These are phyloP conservation scores for Pogona vitticeps DNA, from an alignment of 2,113 vertebrate species.

Conservation along the genomic window DNA sequence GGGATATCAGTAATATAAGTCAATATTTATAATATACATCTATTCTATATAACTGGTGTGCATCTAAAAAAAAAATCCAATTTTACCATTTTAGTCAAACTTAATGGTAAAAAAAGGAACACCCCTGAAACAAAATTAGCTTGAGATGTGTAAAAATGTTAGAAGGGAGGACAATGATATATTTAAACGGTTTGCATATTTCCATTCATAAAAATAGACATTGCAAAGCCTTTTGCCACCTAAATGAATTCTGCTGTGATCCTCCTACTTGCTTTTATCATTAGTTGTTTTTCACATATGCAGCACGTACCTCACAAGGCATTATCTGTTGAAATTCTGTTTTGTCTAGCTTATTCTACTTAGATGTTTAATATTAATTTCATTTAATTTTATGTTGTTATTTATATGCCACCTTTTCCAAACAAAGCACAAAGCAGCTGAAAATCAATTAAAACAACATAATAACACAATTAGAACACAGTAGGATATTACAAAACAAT, in stretches of 20 bases:
- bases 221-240: neutral
- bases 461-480: too few species aligned
- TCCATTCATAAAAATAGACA: slow-evolving; percentile 5
- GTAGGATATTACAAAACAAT: too few species aligned
- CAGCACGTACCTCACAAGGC: neutral
- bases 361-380: neutral
- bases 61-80: neutral
- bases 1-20: neutral
- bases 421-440: too few species aligned
- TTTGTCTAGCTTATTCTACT: neutral
- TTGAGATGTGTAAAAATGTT: slow-evolving; percentile 17
- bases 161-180: neutral
- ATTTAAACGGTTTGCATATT: neutral
- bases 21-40: neutral
- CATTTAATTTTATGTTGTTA: neutral
- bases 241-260: neutral
- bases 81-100: neutral
- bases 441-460: too few species aligned
- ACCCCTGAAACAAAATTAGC: too few species aligned
- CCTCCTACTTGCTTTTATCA: neutral
- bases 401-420: too few species aligned
- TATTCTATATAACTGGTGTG: neutral
- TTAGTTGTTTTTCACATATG: too few species aligned
- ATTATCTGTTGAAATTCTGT: neutral
- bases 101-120: slow-evolving; percentile 1